phyloP scores from a whole-genome alignment of 2,113 vertebrate genomes.

The Picathartes gymnocephalus region DNA sequence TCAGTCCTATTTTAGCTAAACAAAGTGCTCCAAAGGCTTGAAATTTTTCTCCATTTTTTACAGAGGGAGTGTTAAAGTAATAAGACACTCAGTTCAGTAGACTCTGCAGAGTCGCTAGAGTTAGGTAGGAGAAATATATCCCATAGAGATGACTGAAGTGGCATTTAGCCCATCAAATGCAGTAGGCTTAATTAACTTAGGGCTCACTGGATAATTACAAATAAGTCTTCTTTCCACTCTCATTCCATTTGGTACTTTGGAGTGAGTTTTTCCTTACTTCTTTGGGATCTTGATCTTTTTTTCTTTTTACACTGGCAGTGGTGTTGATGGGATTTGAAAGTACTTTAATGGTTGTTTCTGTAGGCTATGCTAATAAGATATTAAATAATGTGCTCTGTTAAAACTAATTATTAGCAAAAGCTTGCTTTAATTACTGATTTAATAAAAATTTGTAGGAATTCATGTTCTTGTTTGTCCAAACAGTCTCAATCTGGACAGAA shows the following conservation, averaged over 20 bases:
- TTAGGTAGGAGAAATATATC: not conserved
- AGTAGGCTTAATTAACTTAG: not conserved
- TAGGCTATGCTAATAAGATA: not conserved
- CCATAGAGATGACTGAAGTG: not conserved
- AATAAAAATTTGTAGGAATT: conserved; percentile 13
- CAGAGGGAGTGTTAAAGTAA: not conserved
- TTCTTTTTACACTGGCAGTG: not conserved
- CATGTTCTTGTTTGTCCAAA: not conserved
- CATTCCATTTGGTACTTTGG: not conserved
- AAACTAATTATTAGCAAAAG: not conserved
- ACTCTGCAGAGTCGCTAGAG: not conserved
- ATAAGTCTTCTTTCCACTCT: not conserved
- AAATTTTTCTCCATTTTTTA: not conserved
- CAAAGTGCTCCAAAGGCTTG: not conserved
- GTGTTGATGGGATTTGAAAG: not conserved
- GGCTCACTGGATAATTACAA: not conserved
- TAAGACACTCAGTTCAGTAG: not conserved
- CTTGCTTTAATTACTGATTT: not conserved
- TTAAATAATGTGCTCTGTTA: not conserved
- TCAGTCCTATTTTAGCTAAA: not conserved
- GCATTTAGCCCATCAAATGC: not conserved
- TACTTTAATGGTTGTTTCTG: not conserved
- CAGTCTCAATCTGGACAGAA: not conserved
- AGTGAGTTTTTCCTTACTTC: not conserved
- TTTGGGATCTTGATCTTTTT: not conserved